Base-by-base conservation (phyloP, 2,113 vertebrate species). In the Grallaria varia region DNA sequence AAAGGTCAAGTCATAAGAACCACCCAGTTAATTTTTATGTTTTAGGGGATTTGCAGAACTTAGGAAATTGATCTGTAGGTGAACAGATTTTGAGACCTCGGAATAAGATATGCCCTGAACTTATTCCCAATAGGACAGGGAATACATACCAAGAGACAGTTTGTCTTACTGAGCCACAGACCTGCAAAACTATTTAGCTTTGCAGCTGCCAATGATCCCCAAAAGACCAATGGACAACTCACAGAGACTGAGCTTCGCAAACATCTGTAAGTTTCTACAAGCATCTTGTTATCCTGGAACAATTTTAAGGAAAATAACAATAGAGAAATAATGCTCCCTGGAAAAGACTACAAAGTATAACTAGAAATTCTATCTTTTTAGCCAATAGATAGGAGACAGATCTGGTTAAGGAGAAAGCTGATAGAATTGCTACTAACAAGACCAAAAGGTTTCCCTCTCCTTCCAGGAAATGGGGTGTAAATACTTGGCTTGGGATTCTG, bases 181-280 rank as follows among this genome's bases (percentile, higher is more conserved):
- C 22, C 80, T 93, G 80, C 83, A 94, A 58, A 94, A 90, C 42
- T 79, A 84, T 89, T 93, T 82, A 84, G 64, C 39, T 95, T 87
- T 76, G 62, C 83, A 95, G 80, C 44, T 93, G 80, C 76, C 94
- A 92, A 91, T 16, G 53, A 93, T 49, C 88, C 81, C 89, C 81
- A 69, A 60, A 92, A 95, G 73, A 87, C 56, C 82, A 76, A 68
- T 1, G 60, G 49, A 42, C 77, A 71, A 84, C 60, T 75, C 3
- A 0, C 8, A 58, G 69, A 83, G 31, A 89, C 0, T 33, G 56
- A 87, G 24, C 31, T 84, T 82, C 71, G 79, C 31, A 87, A 85
- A 81, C 31, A 45, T 30, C 37, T 44, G 0, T 11, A 33, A 44
- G 12, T 81, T 94, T 67, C 77, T 69, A 73, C n/a, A 66, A 40